phyloP scores from a whole-genome alignment of 53 echinoderm and acorn worm genomes.

The Echinometra lucunter region DNA sequence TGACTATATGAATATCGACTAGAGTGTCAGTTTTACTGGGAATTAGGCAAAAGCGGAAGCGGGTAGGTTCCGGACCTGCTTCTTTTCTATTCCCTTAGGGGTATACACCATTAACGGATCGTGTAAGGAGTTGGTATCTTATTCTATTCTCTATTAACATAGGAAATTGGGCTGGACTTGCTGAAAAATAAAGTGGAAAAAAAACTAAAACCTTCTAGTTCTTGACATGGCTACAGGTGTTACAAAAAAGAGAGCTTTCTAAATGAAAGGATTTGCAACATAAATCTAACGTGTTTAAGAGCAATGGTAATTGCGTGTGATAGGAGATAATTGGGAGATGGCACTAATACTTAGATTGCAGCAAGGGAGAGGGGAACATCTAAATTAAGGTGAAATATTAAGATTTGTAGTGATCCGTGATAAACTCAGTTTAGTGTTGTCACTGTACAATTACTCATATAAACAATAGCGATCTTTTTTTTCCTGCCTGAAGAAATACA shows the following conservation, averaged over 20 bases:
- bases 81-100: not conserved
- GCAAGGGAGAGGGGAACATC: not conserved
- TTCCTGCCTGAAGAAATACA: not conserved
- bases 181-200: not conserved
- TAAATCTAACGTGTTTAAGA: not conserved
- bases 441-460: not conserved
- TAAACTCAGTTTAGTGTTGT: not conserved
- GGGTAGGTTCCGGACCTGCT: not conserved
- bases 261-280: not conserved
- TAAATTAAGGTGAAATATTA: not conserved
- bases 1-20: not conserved
- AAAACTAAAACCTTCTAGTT: not conserved
- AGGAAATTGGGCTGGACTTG: constrained; percentile 16
- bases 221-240: no score
- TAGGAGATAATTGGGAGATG: not conserved
- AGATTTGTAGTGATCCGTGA: not conserved
- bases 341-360: not conserved
- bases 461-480: not conserved
- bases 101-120: not conserved
- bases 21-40: constrained; percentile 39
- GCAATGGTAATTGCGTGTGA: not conserved
- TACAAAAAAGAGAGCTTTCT: not conserved
- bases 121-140: not conserved
- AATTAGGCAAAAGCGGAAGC: constrained; percentile 41
- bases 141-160: not conserved